Percentiles rank a stretch among this genome's conserved stretches.
Evolutionary conservation across 2,797 vertebrate genomes (phyloP).

Genomic region (Gymnoscopelus braueri): DNA sequence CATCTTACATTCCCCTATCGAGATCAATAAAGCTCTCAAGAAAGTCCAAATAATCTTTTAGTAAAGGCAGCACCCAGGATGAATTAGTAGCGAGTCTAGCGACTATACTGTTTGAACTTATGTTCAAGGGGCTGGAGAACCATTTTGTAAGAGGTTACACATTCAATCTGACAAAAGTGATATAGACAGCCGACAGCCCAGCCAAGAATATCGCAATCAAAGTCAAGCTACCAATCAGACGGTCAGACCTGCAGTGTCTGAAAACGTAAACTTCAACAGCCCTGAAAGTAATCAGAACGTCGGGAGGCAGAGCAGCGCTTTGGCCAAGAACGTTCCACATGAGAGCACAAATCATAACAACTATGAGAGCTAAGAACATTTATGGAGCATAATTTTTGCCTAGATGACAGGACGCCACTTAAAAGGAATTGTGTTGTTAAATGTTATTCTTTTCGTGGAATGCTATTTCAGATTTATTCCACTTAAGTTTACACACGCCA

Average conservation of each 20-base stretch:
- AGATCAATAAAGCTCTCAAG: no score
- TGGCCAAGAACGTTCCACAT: slow-evolving; percentile 18
- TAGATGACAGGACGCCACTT: slow-evolving; percentile 3
- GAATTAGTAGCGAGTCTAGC: slow-evolving; percentile 55
- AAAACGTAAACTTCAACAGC: slow-evolving; percentile 34
- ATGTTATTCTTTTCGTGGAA: neutral
- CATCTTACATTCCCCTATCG: no score
- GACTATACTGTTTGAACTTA: slow-evolving; percentile 53
- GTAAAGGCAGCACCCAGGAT: slow-evolving; percentile 56
- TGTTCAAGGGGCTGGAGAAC: slow-evolving; percentile 42
- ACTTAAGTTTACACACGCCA: neutral
- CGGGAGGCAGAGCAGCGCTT: slow-evolving; percentile 24
- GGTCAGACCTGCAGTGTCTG: slow-evolving; percentile 46
- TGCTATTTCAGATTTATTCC: neutral
- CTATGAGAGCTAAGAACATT: neutral
- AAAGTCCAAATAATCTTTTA: slow-evolving; percentile 50
- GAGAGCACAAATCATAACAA: neutral
- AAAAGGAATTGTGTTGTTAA: neutral
- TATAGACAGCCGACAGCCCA: slow-evolving; percentile 31
- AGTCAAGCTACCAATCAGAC: slow-evolving; percentile 47
- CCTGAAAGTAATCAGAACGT: slow-evolving; percentile 38
- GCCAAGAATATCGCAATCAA: slow-evolving; percentile 51
- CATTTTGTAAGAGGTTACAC: slow-evolving; percentile 40
- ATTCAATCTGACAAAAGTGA: slow-evolving; percentile 63
- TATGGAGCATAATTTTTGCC: slow-evolving; percentile 7